Conservation (phyloP, 35 echinoderm and acorn worm genomes). For the Lytechinus variegatus region DNA sequence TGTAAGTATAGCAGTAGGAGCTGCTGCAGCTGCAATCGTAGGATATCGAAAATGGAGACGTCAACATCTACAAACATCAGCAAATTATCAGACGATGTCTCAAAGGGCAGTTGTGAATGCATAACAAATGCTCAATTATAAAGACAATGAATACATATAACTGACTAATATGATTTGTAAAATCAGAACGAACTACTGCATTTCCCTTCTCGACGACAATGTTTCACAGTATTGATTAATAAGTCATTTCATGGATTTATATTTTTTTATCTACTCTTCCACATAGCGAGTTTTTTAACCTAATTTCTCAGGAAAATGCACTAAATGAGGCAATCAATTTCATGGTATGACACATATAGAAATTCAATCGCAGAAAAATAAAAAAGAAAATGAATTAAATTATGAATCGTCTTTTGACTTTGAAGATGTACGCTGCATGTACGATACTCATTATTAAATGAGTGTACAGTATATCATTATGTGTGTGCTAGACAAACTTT, state of each 20-base stretch:
- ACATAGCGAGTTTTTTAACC: not conserved
- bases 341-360: not conserved
- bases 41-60: slow-evolving; percentile 37
- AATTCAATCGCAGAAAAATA: not conserved
- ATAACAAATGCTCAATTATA: not conserved
- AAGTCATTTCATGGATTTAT: not conserved
- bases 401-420: too few relatives aligned
- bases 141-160: not conserved
- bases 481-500: not conserved
- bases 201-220: not conserved
- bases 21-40: not conserved
- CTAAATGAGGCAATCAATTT: not conserved
- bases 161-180: not conserved
- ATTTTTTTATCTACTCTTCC: not conserved
- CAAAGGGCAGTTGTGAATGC: slow-evolving; percentile 23
- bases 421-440: too few relatives aligned
- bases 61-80: not conserved
- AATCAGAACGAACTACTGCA: not conserved
- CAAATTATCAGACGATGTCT: slow-evolving; percentile 27
- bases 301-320: not conserved
- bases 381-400: not conserved
- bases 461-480: not conserved
- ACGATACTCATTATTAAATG: not conserved
- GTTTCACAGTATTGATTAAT: not conserved
- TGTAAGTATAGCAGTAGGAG: not conserved